These are phyloP conservation scores for Orchesellides sinensis DNA, from an alignment of 2,888 invertebrate genomes.

Conservation along the genomic window DNA sequence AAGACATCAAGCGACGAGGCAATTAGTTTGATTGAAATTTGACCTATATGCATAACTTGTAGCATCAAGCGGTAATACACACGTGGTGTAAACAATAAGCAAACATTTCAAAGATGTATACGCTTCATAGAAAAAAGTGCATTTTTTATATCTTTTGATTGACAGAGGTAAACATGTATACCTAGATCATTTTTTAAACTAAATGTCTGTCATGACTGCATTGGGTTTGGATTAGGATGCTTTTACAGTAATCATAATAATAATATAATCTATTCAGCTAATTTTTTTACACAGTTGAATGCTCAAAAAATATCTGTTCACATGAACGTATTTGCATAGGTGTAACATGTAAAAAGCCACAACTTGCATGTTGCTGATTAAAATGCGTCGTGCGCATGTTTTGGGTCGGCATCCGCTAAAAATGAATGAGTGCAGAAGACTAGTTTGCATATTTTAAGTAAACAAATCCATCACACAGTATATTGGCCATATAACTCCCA, in stretches of 20 bases:
- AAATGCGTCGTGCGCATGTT: neutral
- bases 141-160: slow-evolving; percentile 4
- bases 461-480: too few relatives aligned
- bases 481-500: too few relatives aligned
- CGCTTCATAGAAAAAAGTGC: neutral
- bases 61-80: neutral
- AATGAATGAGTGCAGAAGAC: neutral
- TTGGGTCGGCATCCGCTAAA: neutral
- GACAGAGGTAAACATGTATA: slow-evolving; percentile 9
- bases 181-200: neutral
- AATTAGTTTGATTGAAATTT: slow-evolving; percentile 50
- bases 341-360: too few relatives aligned
- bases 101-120: neutral
- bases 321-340: neutral
- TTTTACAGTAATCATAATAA: neutral
- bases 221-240: neutral
- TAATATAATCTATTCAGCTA: neutral
- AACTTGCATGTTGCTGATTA: too few relatives aligned
- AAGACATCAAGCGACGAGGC: slow-evolving; percentile 2
- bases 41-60: slow-evolving; percentile 39
- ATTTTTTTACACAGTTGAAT: neutral
- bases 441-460: neutral
- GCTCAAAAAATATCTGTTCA: neutral
- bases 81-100: neutral
- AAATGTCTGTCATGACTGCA: neutral